phyloP scores from a whole-genome alignment of 2,888 invertebrate genomes.

The Eristalis intricaria region DNA sequence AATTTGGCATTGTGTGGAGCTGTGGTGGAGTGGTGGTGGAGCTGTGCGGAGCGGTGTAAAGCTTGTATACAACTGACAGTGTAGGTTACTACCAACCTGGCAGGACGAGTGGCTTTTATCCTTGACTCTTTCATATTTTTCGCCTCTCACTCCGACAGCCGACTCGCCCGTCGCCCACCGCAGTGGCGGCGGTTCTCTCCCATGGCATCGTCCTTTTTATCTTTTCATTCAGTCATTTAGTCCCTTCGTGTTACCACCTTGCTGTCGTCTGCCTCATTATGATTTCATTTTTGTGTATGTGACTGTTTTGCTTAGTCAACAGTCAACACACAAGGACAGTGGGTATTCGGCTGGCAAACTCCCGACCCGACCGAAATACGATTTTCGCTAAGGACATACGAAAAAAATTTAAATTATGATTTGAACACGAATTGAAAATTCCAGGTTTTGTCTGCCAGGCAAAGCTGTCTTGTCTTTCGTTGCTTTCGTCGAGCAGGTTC shows the following conservation, averaged over 20 bases:
- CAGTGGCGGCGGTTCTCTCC: neutral
- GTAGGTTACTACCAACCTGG: slow-evolving; percentile 25
- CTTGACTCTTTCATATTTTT: slow-evolving; percentile 30
- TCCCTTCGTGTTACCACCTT: slow-evolving; percentile 5
- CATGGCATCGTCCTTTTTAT: slow-evolving; percentile 58
- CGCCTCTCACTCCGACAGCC: neutral
- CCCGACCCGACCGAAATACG: slow-evolving; percentile 35
- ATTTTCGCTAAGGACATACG: slow-evolving; percentile 47
- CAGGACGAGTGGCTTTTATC: slow-evolving; percentile 48
- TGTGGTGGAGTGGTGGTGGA: neutral
- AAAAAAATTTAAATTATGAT: slow-evolving; percentile 57
- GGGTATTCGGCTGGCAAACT: slow-evolving; percentile 19
- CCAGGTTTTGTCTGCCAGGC: slow-evolving; percentile 9
- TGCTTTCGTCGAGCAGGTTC: neutral
- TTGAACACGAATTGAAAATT: slow-evolving; percentile 55
- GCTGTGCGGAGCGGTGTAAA: neutral
- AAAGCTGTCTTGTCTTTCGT: slow-evolving; percentile 1
- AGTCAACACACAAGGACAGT: slow-evolving; percentile 32
- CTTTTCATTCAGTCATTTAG: slow-evolving; percentile 56
- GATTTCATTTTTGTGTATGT: slow-evolving; percentile 54
- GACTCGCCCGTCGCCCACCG: neutral
- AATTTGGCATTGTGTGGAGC: slow-evolving; percentile 27
- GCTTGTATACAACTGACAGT: neutral
- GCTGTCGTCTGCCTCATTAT: slow-evolving; percentile 40
- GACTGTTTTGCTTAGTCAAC: slow-evolving; percentile 39